These are phyloP conservation scores for Pelmatolapia mariae DNA, from an alignment of 2,113 vertebrate species.

Conservation along the genomic window DNA sequence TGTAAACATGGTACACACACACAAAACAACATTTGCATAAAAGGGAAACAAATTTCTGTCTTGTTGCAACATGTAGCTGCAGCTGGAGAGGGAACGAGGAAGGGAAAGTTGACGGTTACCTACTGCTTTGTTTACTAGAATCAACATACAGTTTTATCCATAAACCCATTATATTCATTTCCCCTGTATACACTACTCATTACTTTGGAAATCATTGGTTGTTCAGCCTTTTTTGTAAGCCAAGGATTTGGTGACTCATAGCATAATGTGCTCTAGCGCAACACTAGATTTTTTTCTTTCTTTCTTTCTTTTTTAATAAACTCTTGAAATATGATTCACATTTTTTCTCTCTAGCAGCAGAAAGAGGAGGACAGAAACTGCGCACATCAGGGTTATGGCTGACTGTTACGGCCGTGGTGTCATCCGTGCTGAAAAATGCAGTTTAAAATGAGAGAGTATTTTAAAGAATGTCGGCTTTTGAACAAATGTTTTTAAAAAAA, in stretches of 20 bases:
- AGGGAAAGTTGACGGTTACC: neutral
- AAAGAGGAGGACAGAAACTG: neutral
- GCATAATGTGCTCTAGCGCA: neutral
- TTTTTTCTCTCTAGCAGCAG: neutral
- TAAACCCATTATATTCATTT: neutral
- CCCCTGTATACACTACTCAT: neutral
- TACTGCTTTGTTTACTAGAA: neutral
- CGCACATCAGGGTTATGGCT: neutral
- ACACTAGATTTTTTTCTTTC: neutral
- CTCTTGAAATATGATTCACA: constrained; percentile 4
- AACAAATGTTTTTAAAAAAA: neutral
- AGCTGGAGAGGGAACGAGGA: neutral
- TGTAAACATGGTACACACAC: neutral
- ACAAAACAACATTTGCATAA: constrained; percentile 38
- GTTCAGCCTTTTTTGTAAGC: neutral
- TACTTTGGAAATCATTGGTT: neutral
- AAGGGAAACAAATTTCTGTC: constrained; percentile 24
- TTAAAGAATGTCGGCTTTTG: neutral
- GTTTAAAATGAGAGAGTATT: neutral
- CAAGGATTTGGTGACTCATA: constrained; percentile 27
- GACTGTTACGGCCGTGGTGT: neutral
- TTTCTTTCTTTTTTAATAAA: neutral
- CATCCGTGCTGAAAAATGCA: neutral
- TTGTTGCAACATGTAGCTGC: neutral
- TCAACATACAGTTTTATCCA: neutral